These are phyloP conservation scores for Mionectes olivaceus DNA, from an alignment of 2,797 vertebrate genomes.

Conservation along the genomic window DNA sequence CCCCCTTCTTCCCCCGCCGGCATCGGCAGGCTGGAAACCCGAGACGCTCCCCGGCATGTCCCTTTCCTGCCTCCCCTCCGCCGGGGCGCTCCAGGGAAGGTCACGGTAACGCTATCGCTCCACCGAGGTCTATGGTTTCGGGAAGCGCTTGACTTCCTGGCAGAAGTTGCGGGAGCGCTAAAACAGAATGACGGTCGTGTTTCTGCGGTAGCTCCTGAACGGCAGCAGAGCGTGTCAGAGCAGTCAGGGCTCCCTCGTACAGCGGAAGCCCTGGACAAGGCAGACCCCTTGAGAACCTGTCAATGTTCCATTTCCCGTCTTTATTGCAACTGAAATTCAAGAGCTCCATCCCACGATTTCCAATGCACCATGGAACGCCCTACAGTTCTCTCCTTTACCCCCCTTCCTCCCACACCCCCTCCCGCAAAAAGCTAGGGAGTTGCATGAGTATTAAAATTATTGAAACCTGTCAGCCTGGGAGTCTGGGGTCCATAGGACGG, in stretches of 20 bases:
- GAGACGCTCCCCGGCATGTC: background rate
- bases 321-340: background rate
- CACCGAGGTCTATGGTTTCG: background rate
- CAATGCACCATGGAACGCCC: accelerated
- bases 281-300: background rate
- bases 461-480: background rate
- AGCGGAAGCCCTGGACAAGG: accelerated
- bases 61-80: background rate
- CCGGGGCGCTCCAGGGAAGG: background rate
- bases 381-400: no score
- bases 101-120: accelerated
- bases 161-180: background rate
- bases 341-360: background rate
- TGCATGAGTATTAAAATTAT: background rate
- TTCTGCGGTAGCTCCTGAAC: accelerated
- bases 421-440: background rate
- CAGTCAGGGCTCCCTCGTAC: accelerated
- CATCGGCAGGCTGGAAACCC: background rate
- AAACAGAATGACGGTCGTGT: accelerated
- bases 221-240: background rate
- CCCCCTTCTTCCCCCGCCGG: background rate
- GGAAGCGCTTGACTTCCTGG: background rate
- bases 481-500: background rate
- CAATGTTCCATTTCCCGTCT: accelerated
- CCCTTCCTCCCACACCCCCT: accelerated